A percentile compares a stretch with the other conserved stretches of the same genome.
Conservation (phyloP, 2,888 invertebrate species). For the Tupiocoris notatus region DNA sequence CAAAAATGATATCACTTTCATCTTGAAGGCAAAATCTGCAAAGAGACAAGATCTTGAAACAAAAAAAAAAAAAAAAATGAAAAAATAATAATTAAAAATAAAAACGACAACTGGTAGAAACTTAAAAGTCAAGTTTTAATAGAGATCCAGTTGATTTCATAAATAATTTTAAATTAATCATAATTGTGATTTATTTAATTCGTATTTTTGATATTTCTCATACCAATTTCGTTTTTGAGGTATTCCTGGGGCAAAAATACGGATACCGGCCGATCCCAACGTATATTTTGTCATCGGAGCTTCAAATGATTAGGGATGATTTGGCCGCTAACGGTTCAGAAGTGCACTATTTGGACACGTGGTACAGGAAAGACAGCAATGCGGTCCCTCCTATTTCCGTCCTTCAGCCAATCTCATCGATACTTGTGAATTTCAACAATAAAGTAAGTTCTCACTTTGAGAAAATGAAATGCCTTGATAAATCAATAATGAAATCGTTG, state of each 20-base stretch:
- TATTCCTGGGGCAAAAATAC: conserved; percentile 96
- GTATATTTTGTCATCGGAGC: conserved; percentile 86
- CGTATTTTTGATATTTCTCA: too few species aligned
- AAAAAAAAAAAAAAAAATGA: too few species aligned
- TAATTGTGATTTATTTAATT: neutral
- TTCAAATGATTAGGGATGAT: conserved; percentile 83
- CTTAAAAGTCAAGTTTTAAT: too few species aligned
- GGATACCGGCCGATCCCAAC: conserved; percentile 97
- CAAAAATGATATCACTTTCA: too few species aligned
- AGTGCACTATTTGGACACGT: conserved; percentile 78
- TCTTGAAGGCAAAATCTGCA: too few species aligned
- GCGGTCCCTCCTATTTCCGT: conserved; percentile 94
- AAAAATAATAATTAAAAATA: too few species aligned
- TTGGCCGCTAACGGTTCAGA: conserved; percentile 79
- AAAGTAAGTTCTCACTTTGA: too few species aligned
- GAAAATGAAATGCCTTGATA: too few species aligned
- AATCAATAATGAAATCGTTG: too few species aligned
- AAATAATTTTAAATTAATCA: neutral
- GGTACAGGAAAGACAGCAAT: conserved; percentile 96
- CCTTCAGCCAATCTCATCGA: conserved; percentile 94
- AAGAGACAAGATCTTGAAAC: too few species aligned
- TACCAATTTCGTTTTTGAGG: conserved; percentile 56
- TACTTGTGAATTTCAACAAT: conserved; percentile 94
- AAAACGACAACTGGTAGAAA: too few species aligned
- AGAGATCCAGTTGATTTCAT: neutral